A percentile compares a stretch with the other conserved stretches of the same genome.
Evolutionary conservation across 2,113 vertebrate genomes (phyloP).

Genomic region (Papio anubis): DNA sequence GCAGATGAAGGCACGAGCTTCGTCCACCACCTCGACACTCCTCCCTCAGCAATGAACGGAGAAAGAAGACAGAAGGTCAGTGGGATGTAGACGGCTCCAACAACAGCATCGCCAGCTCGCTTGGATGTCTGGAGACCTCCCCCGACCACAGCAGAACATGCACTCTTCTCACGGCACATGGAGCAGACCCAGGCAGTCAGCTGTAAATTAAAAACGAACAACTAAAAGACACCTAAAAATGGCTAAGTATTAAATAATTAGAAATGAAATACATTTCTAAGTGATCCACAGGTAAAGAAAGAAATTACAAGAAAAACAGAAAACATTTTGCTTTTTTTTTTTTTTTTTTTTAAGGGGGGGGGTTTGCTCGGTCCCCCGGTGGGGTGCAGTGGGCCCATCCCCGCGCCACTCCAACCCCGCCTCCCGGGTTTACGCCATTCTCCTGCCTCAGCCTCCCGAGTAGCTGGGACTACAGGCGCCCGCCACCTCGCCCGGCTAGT

Average conservation of each 20-base stretch:
- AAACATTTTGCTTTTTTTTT: not conserved
- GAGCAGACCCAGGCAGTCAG: not conserved
- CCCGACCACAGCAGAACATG: not conserved
- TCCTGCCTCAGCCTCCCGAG: too few species aligned
- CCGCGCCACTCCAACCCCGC: too few species aligned
- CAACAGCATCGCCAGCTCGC: accelerated
- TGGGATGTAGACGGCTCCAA: not conserved
- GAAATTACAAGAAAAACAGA: not conserved
- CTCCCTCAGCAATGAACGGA: not conserved
- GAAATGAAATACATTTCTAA: not conserved
- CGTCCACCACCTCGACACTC: accelerated
- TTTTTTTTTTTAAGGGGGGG: too few species aligned
- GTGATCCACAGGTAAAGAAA: not conserved
- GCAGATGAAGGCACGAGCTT: too few species aligned
- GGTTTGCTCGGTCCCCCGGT: too few species aligned
- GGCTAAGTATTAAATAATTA: not conserved
- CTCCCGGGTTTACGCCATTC: too few species aligned
- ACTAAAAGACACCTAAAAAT: not conserved
- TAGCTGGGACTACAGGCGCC: too few species aligned
- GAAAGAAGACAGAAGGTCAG: not conserved
- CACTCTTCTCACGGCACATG: accelerated
- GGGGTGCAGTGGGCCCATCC: too few species aligned
- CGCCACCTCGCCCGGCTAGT: too few species aligned
- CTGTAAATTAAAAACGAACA: not conserved
- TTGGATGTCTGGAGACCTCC: not conserved